A percentile compares a stretch with the other conserved stretches of the same genome.
Evolutionary conservation across 2,888 invertebrate species (phyloP).

Genomic region (Rhaphigaster nebulosa): DNA sequence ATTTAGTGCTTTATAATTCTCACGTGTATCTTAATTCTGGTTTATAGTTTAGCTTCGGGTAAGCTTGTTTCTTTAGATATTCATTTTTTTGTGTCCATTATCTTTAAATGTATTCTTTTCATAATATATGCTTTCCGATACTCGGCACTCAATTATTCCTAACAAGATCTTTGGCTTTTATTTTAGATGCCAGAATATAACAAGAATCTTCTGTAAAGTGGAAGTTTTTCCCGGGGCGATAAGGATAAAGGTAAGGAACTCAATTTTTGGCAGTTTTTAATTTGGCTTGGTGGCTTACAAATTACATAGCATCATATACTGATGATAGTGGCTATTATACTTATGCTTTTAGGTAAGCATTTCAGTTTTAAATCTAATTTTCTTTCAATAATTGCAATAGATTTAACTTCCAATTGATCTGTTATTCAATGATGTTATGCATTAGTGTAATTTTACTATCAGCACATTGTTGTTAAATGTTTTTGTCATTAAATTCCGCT

Average conservation of each 20-base stretch:
- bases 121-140: conserved; percentile 28
- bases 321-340: neutral
- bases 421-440: neutral
- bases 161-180: conserved; percentile 44
- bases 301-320: conserved; percentile 8
- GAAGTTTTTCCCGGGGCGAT: neutral
- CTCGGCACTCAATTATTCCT: conserved; percentile 2
- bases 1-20: conserved; percentile 11
- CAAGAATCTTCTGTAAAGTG: neutral
- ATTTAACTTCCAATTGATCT: neutral
- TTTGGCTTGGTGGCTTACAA: conserved; percentile 33
- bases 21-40: conserved; percentile 33
- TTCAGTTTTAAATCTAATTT: neutral
- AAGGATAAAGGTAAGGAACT: neutral
- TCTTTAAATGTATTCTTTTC: conserved; percentile 1
- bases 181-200: conserved; percentile 35
- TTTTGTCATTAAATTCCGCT: neutral
- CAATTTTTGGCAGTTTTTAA: neutral
- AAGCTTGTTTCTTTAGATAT: neutral
- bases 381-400: neutral
- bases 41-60: conserved; percentile 41
- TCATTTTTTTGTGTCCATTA: conserved; percentile 8
- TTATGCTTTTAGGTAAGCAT: neutral
- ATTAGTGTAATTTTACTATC: neutral
- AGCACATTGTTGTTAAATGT: conserved; percentile 18